Evolutionary conservation across 2,113 vertebrate species (phyloP), one percentile per base, ranked within the genome.

Genomic region (Anas platyrhynchos): DNA sequence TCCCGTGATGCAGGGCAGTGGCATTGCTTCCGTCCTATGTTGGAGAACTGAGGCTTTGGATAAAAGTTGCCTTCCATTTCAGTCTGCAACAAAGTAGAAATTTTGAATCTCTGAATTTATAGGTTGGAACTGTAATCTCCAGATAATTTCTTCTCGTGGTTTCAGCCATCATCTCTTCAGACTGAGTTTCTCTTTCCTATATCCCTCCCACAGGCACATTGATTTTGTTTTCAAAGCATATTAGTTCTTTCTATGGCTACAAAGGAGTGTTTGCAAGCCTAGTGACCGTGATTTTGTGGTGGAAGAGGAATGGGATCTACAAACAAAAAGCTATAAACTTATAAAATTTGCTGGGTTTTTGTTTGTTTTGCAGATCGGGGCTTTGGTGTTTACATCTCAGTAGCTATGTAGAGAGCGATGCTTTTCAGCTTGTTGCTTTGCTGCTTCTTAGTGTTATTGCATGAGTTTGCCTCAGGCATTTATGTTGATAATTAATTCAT

Each of bases 391-490:
- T 16, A 18, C 73, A 25, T 73, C 73, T 72, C 52, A 14, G 17
- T 29, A n/a, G 55, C 66, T 82, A 11, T 0, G 4, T 1, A 34
- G 25, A 29, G 43, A 87, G 71, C 44, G 26, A 8, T 36, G 66
- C 58, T 34, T 16, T 83, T 83, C 83, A 73, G 66, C 86, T 95
- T 52, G 22, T 69, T 89, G 94, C 96, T 95, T 91, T 95, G 82
- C 92, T 94, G 5, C 66, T 86, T 91, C 72, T 52, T 73, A 43
- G 92, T 91, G 92, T 69, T 84, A 93, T 97, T 87, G 68, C 54
- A 34, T 90, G 95, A 97, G 91, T 84, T 96, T 96, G 63, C 96
- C 92, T 79, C 86, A 36, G 96, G 96, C 94, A 80, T 95, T 96
- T 89, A 27, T 68, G 68, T 65, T 88, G 73, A 50, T 86, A 90